Base-by-base conservation (phyloP, 2,888 invertebrate species). In the Branchipolynoe longqiensis region DNA sequence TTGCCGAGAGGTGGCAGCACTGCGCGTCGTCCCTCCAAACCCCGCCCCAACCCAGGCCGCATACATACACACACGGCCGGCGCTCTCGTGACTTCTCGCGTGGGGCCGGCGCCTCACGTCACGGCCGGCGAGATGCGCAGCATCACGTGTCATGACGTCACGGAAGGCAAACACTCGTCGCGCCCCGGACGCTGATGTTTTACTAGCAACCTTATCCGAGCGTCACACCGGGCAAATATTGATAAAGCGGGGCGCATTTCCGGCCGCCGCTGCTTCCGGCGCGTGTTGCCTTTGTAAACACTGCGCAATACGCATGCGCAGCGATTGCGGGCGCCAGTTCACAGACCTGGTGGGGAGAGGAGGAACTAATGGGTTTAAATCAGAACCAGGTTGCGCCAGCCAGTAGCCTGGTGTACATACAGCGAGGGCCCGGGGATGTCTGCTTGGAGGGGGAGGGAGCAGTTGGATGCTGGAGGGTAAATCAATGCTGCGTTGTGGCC, bases 161-260 rank as follows among this genome's bases (percentile, higher is more conserved):
- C 69, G 69, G 22, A 69, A n/a, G 36, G 36, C 38, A 69, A 69
- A 69, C 69, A 64, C 12, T 36, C 33, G 36, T 25, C 8, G 69
- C 36, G 8, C 36, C n/a, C 28, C 28, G 28, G 6, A 62, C 36
- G 38, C 36, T 18, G 62, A 25, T 25, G 69, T 69, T 69, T 69
- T 69, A 69, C 69, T 36, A 25, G 69, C 69, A 69, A 69, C 69
- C 69, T 69, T 69, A 69, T 33, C 33, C 69, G 69, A 18, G 38
- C 62, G 69, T n/a, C 14, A n/a, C 36, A 18, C 38, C 33, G 14
- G 8, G 38, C 36, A 31, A 69, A 69, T 69, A 69, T 69, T 69
- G 33, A 69, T 33, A 69, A 69, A 69, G 69, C 38, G 38, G 38
- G 36, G 69, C 69, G 36, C 38, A 33, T 38, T 69, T 69, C 69